phyloP scores from a whole-genome alignment of 2,888 invertebrate species.

The Mesorhabditis sp. region DNA sequence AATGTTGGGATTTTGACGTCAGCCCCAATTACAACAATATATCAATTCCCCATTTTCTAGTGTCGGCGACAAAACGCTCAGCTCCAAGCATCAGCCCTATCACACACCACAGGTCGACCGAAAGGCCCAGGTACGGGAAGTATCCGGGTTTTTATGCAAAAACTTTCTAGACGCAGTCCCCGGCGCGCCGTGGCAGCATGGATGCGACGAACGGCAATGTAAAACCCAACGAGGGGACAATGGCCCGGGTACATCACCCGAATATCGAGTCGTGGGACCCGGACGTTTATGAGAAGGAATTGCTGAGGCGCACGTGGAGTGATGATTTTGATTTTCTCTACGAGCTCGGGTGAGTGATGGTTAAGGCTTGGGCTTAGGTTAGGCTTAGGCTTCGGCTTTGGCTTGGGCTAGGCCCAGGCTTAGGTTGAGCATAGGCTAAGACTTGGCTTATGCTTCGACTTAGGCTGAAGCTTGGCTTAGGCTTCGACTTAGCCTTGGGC shows the following conservation, averaged over 20 bases:
- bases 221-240: no score
- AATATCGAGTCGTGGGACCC: conserved; percentile 50
- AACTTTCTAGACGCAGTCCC: neutral
- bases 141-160: no score
- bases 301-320: conserved; percentile 51
- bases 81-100: neutral
- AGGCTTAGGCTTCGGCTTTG: no score
- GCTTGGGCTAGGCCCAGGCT: no score
- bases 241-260: neutral
- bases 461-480: no score
- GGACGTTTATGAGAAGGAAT: conserved; percentile 45
- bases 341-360: conserved; percentile 36
- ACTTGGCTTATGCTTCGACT: no score
- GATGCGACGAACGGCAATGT: neutral
- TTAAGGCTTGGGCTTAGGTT: no score
- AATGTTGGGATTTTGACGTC: no score
- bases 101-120: conserved; percentile 32
- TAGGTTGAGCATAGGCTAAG: no score
- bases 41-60: neutral
- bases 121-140: conserved; percentile 20
- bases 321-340: conserved; percentile 55
- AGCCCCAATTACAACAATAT: no score
- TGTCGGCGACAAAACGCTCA: neutral
- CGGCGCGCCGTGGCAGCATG: conserved; percentile 5
- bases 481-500: no score